phyloP scores from a whole-genome alignment of 2,888 invertebrate genomes.

The Dryocosmus kuriphilus region DNA sequence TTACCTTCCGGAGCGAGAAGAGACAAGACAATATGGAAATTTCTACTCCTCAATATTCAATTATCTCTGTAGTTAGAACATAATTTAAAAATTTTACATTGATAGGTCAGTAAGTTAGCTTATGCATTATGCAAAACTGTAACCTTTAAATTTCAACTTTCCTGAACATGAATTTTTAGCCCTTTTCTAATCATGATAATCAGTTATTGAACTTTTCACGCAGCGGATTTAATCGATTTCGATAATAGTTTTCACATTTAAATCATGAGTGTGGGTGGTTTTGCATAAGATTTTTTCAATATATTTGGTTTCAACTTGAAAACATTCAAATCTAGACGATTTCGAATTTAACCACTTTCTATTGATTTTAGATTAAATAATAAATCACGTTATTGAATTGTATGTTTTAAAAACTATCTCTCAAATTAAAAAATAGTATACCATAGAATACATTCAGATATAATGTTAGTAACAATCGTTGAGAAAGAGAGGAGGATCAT shows the following conservation, averaged over 20 bases:
- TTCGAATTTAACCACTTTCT: too few relatives aligned
- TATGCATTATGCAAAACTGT: background rate
- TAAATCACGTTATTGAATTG: background rate
- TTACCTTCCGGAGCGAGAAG: background rate
- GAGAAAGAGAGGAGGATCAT: slow-evolving; percentile 36
- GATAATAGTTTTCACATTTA: too few relatives aligned
- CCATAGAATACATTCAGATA: background rate
- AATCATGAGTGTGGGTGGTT: too few relatives aligned
- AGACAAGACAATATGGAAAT: background rate
- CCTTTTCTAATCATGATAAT: background rate
- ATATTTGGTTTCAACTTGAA: too few relatives aligned
- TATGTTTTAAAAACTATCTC: background rate
- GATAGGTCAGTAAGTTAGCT: slow-evolving; percentile 6
- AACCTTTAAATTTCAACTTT: slow-evolving; percentile 1
- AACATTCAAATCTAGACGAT: too few relatives aligned
- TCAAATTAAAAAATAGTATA: background rate
- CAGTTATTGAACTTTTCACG: background rate
- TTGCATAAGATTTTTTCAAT: too few relatives aligned
- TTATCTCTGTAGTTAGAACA: background rate
- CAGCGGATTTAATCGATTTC: too few relatives aligned
- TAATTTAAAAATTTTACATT: background rate
- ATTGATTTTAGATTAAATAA: too few relatives aligned
- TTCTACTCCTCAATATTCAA: slow-evolving; percentile 6
- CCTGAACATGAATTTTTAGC: background rate
- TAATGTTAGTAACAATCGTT: slow-evolving; percentile 1